Percentiles rank a stretch among this genome's conserved stretches.
Evolutionary conservation across 2,113 vertebrate species (phyloP).

Genomic region (Myxocyprinus asiaticus): DNA sequence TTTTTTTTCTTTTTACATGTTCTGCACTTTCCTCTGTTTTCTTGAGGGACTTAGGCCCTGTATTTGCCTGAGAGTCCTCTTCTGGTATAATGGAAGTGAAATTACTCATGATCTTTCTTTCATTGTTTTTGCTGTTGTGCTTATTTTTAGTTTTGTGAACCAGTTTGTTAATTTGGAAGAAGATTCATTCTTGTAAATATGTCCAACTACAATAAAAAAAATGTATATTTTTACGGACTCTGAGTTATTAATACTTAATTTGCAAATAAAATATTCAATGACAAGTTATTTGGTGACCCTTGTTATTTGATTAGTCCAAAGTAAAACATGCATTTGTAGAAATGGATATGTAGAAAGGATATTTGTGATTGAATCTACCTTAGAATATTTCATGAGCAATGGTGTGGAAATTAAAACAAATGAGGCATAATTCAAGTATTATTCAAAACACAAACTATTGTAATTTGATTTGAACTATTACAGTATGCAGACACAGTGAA

Average conservation of each 20-base stretch:
- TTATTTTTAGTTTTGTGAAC: slow-evolving; percentile 48
- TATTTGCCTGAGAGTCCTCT: not conserved
- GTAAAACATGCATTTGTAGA: not conserved
- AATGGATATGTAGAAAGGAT: not conserved
- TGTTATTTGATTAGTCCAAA: slow-evolving; percentile 11
- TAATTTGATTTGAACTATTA: slow-evolving; percentile 34
- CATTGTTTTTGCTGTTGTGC: not conserved
- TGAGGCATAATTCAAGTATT: slow-evolving; percentile 1
- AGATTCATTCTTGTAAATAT: slow-evolving; percentile 78
- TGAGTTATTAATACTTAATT: slow-evolving; percentile 83
- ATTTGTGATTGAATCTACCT: not conserved
- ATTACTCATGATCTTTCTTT: too few relatives aligned
- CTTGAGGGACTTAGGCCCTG: slow-evolving; percentile 1
- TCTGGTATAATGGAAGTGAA: not conserved
- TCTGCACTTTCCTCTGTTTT: too few relatives aligned
- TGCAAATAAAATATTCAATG: slow-evolving; percentile 82
- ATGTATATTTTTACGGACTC: slow-evolving; percentile 85
- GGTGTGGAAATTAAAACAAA: not conserved
- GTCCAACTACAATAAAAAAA: slow-evolving; percentile 74
- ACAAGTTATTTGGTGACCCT: slow-evolving; percentile 63
- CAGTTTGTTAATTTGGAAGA: slow-evolving; percentile 66
- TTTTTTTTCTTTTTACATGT: not conserved
- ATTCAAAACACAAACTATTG: not conserved
- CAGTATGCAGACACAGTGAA: slow-evolving; percentile 18
- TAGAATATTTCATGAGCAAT: not conserved